Evolutionary conservation across 2,888 invertebrate genomes (phyloP).

Genomic region (Yponomeuta plumbellus): DNA sequence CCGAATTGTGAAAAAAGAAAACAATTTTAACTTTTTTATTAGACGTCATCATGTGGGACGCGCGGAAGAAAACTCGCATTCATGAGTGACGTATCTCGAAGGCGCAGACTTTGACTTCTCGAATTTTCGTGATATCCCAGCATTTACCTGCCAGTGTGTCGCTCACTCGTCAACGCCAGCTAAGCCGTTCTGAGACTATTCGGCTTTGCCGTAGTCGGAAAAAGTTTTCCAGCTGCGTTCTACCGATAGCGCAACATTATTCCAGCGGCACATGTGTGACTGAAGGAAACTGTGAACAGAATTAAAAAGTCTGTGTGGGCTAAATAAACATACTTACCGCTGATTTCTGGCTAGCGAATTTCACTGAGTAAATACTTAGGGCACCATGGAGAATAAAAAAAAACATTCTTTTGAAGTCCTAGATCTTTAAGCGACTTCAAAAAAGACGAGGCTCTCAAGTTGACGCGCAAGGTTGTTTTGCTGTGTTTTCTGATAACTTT

Average conservation of each 20-base stretch:
- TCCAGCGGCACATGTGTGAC: constrained; percentile 11
- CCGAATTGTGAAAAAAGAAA: constrained; percentile 29
- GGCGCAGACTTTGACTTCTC: constrained; percentile 41
- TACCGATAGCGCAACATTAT: constrained; percentile 38
- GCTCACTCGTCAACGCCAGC: constrained; percentile 47
- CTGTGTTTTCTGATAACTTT: too few species aligned
- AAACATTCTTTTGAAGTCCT: too few species aligned
- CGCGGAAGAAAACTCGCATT: constrained; percentile 50
- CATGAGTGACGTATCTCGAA: constrained; percentile 65
- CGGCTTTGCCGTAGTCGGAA: constrained; percentile 41
- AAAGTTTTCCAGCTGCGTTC: constrained; percentile 56
- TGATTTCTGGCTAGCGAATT: too few species aligned
- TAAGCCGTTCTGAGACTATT: constrained; percentile 47
- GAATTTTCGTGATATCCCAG: constrained; percentile 36
- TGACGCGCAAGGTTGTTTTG: too few species aligned
- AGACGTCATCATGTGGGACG: constrained; percentile 20
- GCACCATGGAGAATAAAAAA: too few species aligned
- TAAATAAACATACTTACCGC: not conserved
- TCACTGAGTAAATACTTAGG: too few species aligned
- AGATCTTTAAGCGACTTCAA: too few species aligned
- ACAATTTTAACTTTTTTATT: constrained; percentile 39
- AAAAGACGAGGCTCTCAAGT: too few species aligned
- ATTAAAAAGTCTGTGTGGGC: not conserved
- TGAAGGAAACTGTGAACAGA: not conserved
- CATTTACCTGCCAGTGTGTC: constrained; percentile 44